A percentile compares a stretch with the other conserved stretches of the same genome.
phyloP scores from a whole-genome alignment of 2,888 invertebrate species.

The Pasiphila rectangulata region DNA sequence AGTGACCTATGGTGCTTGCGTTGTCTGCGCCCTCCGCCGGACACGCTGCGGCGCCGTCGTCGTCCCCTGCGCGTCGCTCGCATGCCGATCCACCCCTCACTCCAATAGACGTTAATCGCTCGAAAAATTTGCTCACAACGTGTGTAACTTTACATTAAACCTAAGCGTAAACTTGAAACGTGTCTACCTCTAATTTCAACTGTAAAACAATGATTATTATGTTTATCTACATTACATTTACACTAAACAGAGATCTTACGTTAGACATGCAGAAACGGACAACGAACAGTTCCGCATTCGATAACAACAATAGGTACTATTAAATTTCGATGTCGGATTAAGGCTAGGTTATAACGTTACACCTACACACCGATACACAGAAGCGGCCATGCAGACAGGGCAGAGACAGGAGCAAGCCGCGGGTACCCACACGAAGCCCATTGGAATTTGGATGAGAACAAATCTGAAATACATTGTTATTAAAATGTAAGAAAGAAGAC shows the following conservation, averaged over 20 bases:
- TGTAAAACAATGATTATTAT: conserved; percentile 48
- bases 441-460: conserved; percentile 79
- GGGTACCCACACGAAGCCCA: conserved; percentile 37
- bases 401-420: conserved; percentile 63
- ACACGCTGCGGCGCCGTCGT: not conserved
- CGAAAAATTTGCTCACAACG: conserved; percentile 70
- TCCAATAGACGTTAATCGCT: conserved; percentile 56
- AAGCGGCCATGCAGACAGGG: conserved; percentile 76
- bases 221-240: conserved; percentile 62
- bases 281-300: conserved; percentile 35
- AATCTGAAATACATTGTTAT: conserved; percentile 76
- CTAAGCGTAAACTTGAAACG: conserved; percentile 74
- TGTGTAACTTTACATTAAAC: conserved; percentile 55
- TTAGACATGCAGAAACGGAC: conserved; percentile 73
- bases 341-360: conserved; percentile 75
- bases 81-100: conserved; percentile 22
- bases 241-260: conserved; percentile 72
- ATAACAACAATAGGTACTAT: conserved; percentile 54
- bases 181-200: conserved; percentile 56
- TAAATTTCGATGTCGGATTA: conserved; percentile 75
- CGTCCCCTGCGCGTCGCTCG: conserved; percentile 1
- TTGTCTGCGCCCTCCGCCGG: not conserved
- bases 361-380: conserved; percentile 65
- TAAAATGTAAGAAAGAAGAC: conserved; percentile 72
- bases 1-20: conserved; percentile 22